Evolutionary conservation across 2,113 vertebrate genomes (phyloP).

Genomic region (Geococcyx californianus): DNA sequence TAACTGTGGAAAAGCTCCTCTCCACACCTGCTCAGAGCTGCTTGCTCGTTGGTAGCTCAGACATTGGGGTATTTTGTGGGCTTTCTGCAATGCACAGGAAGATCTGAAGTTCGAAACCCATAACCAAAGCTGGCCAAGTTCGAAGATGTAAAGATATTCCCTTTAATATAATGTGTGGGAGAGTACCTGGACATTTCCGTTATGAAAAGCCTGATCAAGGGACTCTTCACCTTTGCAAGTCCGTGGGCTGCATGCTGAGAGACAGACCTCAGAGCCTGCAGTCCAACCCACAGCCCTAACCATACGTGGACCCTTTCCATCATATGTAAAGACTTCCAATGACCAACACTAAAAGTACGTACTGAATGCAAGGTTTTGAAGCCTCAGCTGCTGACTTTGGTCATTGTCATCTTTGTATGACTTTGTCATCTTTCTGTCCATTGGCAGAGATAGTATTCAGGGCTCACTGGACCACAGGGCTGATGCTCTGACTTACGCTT

Average conservation of each 20-base stretch:
- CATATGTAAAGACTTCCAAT: not conserved
- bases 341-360: not conserved
- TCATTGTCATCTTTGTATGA: not conserved
- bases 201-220: not conserved
- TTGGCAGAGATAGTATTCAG: not conserved
- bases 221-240: not conserved
- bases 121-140: not conserved
- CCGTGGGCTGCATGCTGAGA: not conserved
- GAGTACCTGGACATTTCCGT: not conserved
- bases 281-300: not conserved
- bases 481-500: not conserved
- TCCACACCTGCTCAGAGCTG: not conserved
- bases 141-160: not conserved
- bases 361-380: not conserved
- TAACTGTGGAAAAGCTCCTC: not conserved
- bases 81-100: not conserved
- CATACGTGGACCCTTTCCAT: rapidly evolving
- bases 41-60: not conserved
- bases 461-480: not conserved
- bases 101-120: not conserved
- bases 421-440: no score
- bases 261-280: not conserved
- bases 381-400: not conserved
- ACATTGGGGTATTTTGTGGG: not conserved
- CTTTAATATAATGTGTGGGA: not conserved